A percentile compares a stretch with the other conserved stretches of the same genome.
Evolutionary conservation across 2,888 invertebrate genomes (phyloP).

Genomic region (Polydrusus cervinus): DNA sequence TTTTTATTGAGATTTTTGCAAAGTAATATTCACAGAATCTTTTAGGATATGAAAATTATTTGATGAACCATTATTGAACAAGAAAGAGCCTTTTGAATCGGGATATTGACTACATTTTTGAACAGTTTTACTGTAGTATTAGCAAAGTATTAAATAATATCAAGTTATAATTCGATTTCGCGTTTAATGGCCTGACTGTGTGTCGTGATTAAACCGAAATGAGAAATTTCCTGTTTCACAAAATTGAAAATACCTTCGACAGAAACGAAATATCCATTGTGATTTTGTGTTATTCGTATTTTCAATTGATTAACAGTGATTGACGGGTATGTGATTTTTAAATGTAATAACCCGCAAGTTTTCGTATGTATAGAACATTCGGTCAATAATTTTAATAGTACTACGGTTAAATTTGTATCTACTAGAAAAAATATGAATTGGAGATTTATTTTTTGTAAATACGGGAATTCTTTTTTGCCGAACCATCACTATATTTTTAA

Average conservation of each 20-base stretch:
- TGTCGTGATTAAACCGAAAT: conserved; percentile 41
- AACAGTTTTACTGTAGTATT: neutral
- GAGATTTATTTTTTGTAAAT: no score
- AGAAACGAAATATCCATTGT: conserved; percentile 8
- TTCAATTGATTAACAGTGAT: conserved; percentile 4
- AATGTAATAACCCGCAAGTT: conserved; percentile 21
- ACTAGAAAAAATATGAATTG: no score
- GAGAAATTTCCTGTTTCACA: conserved; percentile 44
- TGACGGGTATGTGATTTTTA: conserved; percentile 6
- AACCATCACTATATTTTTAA: no score
- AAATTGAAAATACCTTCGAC: conserved; percentile 18
- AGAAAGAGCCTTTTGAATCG: no score
- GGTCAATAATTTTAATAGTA: neutral
- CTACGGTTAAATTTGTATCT: no score
- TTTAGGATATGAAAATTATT: no score
- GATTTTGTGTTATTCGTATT: conserved; percentile 6
- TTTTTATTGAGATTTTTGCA: no score
- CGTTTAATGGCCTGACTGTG: neutral
- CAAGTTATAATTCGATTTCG: neutral
- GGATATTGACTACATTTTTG: no score
- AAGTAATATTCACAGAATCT: no score
- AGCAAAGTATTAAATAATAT: neutral
- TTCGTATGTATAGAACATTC: conserved; percentile 1
- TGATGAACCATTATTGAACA: no score
- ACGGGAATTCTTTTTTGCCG: no score